Evolutionary conservation across 2,888 invertebrate genomes (phyloP).

Genomic region (Perizoma flavofasciatum): DNA sequence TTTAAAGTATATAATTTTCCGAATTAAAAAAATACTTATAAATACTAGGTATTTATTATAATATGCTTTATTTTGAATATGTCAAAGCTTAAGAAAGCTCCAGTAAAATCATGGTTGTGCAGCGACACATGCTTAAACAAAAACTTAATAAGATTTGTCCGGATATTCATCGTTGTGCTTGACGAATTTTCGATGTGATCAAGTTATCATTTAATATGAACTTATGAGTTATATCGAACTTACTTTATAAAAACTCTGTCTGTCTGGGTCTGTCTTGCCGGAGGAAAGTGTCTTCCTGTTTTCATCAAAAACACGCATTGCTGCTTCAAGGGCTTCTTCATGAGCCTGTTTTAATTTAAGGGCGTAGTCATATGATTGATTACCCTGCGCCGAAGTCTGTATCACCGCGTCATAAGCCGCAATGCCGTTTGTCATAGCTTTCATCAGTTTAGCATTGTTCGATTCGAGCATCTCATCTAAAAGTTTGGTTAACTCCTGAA

Average conservation of each 20-base stretch:
- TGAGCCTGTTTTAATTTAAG: conserved; percentile 20
- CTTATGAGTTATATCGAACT: too few relatives aligned
- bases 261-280: conserved; percentile 23
- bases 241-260: conserved; percentile 1
- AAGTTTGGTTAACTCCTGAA: conserved; percentile 9
- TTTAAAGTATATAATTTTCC: too few relatives aligned
- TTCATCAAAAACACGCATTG: conserved; percentile 13
- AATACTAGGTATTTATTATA: too few relatives aligned
- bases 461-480: neutral
- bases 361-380: conserved; percentile 8
- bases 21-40: too few relatives aligned
- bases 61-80: too few relatives aligned
- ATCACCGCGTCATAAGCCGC: conserved; percentile 9
- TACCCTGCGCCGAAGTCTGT: neutral
- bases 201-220: too few relatives aligned
- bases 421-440: conserved; percentile 1
- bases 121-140: too few relatives aligned
- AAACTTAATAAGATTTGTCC: too few relatives aligned
- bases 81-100: too few relatives aligned
- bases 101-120: too few relatives aligned
- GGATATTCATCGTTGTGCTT: too few relatives aligned
- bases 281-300: conserved; percentile 9
- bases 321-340: conserved; percentile 8
- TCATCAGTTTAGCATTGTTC: conserved; percentile 9
- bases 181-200: too few relatives aligned